Percentiles rank a stretch among this genome's conserved stretches.
phyloP scores from a whole-genome alignment of 2,888 invertebrate genomes.

The Melipona bicolor region DNA sequence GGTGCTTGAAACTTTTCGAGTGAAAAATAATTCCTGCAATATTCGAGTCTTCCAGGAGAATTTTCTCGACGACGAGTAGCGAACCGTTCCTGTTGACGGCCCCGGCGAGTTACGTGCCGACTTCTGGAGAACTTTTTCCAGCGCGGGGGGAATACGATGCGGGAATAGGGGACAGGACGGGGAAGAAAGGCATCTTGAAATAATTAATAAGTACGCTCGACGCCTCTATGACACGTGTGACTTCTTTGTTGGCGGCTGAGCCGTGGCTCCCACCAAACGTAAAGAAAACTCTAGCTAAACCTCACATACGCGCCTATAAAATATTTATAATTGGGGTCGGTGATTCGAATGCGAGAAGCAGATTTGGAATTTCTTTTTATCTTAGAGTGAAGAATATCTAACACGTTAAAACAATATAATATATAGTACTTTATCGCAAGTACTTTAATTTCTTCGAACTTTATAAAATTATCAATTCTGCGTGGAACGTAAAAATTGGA shows the following conservation, averaged over 20 bases:
- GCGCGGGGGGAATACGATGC: slow-evolving; percentile 29
- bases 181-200: background rate
- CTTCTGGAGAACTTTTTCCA: slow-evolving; percentile 37
- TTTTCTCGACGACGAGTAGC: slow-evolving; percentile 21
- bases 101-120: slow-evolving; percentile 43
- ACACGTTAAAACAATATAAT: too few species aligned
- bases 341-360: background rate
- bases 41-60: slow-evolving; percentile 54
- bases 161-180: background rate
- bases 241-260: background rate
- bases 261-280: background rate
- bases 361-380: background rate
- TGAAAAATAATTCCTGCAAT: slow-evolving; percentile 69
- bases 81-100: slow-evolving; percentile 51
- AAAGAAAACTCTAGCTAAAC: background rate
- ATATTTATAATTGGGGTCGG: background rate
- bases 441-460: too few species aligned
- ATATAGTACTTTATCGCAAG: too few species aligned
- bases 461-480: too few species aligned
- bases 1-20: slow-evolving; percentile 63
- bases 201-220: slow-evolving; percentile 12
- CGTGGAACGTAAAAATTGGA: too few species aligned
- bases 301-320: background rate
- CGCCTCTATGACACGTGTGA: slow-evolving; percentile 1
- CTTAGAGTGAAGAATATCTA: background rate